Evolutionary conservation across 2,888 invertebrate species (phyloP), one percentile per base, ranked within the genome.

Genomic region (Cantharis rustica): DNA sequence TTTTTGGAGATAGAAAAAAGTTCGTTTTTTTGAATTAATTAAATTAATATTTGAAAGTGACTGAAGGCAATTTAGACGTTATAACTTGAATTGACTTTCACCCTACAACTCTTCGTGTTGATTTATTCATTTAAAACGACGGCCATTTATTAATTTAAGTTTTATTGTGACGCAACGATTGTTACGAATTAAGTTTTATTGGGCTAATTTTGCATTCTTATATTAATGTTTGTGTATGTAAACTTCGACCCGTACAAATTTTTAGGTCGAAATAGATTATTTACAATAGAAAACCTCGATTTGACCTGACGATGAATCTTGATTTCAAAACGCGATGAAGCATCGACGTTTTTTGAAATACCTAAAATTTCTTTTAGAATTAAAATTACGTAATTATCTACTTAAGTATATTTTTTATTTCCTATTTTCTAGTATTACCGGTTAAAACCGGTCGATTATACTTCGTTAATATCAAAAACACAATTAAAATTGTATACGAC

Each of bases 101-200:
- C 47, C 47, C 47, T 47, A 47, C 47, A 47, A 47, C 47, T 47
- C n/a, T 47, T 47, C 47, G 47, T n/a, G 47, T n/a, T 47, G 47
- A 47, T 47, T 47, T 47, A 47, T 47, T 47, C 47, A 47, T 72
- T 75, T 17, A 69, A 70, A 72, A 63, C 70, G 75, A 76, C 72
- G 69, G 69, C 69, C 69, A 69, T 70, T 76, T 72, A 69, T 70
- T 76, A 75, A 66, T 75, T 75, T 68, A 76, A 76, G 31, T 72
- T 69, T 62, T 27, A 72, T 64, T 72, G 31, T 66, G 64, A 66
- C 20, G 64, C n/a, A 17, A 20, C 64, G 23, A 20, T 66, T 66
- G 64, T 13, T 23, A 66, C 64, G 64, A 20, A 66, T 47, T 47
- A 47, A 47, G n/a, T 47, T 47, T 47, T 47, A 47, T 47, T 47